Conservation (phyloP, 2,797 vertebrate genomes). For the Gymnoscopelus microlampas region DNA sequence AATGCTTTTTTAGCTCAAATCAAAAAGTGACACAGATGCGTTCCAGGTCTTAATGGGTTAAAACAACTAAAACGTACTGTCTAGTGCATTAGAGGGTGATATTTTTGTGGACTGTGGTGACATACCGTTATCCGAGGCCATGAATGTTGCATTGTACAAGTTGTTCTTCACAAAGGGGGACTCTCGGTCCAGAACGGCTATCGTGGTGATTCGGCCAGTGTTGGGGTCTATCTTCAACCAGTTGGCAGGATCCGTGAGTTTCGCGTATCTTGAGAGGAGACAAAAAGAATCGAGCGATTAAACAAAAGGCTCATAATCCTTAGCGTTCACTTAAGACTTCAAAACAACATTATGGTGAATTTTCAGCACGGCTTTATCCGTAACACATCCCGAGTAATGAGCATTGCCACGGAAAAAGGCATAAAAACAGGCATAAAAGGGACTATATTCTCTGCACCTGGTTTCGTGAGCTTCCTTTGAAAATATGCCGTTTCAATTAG, state of each 20-base stretch:
- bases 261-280: slow-evolving; percentile 87
- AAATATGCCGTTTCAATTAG: slow-evolving; percentile 13
- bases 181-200: slow-evolving; percentile 92
- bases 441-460: neutral
- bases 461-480: slow-evolving; percentile 8
- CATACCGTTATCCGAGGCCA: slow-evolving; percentile 93
- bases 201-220: slow-evolving; percentile 90
- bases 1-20: too few relatives aligned
- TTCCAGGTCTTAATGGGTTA: neutral
- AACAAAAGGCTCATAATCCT: slow-evolving; percentile 13
- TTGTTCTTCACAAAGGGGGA: slow-evolving; percentile 95
- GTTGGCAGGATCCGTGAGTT: slow-evolving; percentile 92
- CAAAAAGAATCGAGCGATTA: slow-evolving; percentile 23
- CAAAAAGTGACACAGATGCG: too few relatives aligned
- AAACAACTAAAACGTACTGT: slow-evolving; percentile 46
- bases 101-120: slow-evolving; percentile 51
- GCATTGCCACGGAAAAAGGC: too few relatives aligned
- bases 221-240: slow-evolving; percentile 93
- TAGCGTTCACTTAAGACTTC: neutral
- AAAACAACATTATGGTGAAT: neutral
- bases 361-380: neutral
- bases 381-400: too few relatives aligned
- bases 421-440: neutral
- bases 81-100: slow-evolving; percentile 27
- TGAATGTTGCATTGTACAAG: slow-evolving; percentile 95